These are phyloP conservation scores for Aeoliscus strigatus DNA, from an alignment of 2,797 vertebrate species.

Conservation along the genomic window DNA sequence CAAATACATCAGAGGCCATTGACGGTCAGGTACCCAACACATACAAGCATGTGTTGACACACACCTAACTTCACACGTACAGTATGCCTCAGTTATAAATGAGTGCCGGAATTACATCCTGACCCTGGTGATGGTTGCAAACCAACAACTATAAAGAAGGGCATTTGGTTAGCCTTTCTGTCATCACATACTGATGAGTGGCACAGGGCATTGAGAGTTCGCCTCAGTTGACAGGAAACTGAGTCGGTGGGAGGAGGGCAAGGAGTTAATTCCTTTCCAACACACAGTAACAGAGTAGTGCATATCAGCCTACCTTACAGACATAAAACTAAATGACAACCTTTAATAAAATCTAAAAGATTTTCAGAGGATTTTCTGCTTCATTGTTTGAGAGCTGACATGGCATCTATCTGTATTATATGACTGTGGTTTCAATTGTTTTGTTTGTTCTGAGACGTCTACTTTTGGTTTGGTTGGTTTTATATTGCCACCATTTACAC, in stretches of 20 bases:
- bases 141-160: slow-evolving; percentile 29
- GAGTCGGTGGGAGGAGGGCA: slow-evolving; percentile 5
- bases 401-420: too few species aligned
- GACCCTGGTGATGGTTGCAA: slow-evolving; percentile 24
- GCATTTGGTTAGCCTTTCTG: slow-evolving; percentile 26
- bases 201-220: slow-evolving; percentile 4
- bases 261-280: too few species aligned
- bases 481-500: background rate
- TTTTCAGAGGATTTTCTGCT: too few species aligned
- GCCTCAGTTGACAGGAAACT: slow-evolving; percentile 20
- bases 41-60: slow-evolving; percentile 9
- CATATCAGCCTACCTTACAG: too few species aligned
- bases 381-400: too few species aligned
- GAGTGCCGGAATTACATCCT: slow-evolving; percentile 9
- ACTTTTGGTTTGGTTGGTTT: background rate
- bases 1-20: slow-evolving; percentile 13
- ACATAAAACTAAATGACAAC: too few species aligned
- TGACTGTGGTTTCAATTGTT: background rate
- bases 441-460: background rate
- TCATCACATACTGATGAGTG: slow-evolving; percentile 28
- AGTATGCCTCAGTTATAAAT: background rate
- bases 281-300: too few species aligned
- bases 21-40: slow-evolving; percentile 8
- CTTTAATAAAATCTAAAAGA: too few species aligned
- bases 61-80: slow-evolving; percentile 1